Evolutionary conservation across 2,888 invertebrate species (phyloP), one percentile per base, ranked within the genome.

Genomic region (Malthinus flaveolus): DNA sequence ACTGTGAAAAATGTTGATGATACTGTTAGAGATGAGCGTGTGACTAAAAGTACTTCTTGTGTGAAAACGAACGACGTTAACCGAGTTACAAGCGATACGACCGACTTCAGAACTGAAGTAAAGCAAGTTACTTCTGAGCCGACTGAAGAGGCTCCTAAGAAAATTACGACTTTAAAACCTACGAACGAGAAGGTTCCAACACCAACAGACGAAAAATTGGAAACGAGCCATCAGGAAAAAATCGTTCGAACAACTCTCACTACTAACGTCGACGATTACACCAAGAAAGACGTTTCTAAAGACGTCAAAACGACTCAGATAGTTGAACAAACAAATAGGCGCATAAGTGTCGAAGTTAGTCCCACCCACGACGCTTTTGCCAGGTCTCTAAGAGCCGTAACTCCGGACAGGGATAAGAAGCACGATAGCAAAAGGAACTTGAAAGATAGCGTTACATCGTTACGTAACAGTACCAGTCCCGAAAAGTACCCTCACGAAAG

Each of bases 311-410:
- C 86, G 3, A 86, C 86, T 0, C 86, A 87, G 65, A 81, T 84
- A 67, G 78, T 80, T 35, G 85, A 86, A 66, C 86, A 79, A 65
- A 78, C 80, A 13, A 65, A 59, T 7, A 69, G 65, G 54, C 71
- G 75, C 31, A 82, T 87, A 9, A 85, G 84, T 63, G 83, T 83
- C 35, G 88, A 88, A 53, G 81, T 83, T 68, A 89, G 89, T 71
- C 86, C 90, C 0, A 84, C 88, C 1, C 91, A 91, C 71, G 87
- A 89, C 65, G 89, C 89, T 0, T 91, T 90, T 81, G 90, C 88
- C 0, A 84, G 87, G 56, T 87, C 89, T 4, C 78, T 91, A 45
- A 83, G 91, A 32, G 83, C 87, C 59, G 84, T 86, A 34, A 87
- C 86, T 49, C 86, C 87, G 1, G 80, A 84, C 42, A 77, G 82